Percentiles rank a stretch among this genome's conserved stretches.
phyloP scores from a whole-genome alignment of 2,113 vertebrate species.

The Scolopax mira region DNA sequence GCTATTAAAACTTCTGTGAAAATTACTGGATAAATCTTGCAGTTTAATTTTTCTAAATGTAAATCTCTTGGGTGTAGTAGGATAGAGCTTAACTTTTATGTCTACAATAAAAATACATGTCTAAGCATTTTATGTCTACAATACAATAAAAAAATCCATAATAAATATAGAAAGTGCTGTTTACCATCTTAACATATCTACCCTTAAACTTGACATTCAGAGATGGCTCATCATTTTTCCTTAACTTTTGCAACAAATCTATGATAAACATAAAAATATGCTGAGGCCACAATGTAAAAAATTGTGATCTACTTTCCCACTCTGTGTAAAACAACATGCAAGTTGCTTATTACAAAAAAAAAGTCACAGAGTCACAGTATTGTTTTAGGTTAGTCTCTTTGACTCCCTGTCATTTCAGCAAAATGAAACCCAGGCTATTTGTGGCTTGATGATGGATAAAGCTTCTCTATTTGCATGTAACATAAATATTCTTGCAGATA shows the following conservation, averaged over 20 bases:
- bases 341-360: neutral
- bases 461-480: neutral
- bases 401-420: neutral
- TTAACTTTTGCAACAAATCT: neutral
- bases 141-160: neutral
- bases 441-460: neutral
- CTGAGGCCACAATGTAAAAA: neutral
- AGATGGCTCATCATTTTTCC: neutral
- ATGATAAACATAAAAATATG: neutral
- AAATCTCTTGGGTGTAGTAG: neutral
- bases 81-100: neutral
- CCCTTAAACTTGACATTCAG: neutral
- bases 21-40: neutral
- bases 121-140: neutral
- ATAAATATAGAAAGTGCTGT: neutral
- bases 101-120: neutral
- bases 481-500: neutral
- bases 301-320: neutral
- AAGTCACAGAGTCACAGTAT: neutral
- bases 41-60: neutral
- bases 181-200: neutral
- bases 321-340: neutral
- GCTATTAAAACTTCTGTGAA: neutral
- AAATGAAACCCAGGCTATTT: neutral
- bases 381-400: neutral